A percentile compares a stretch with the other conserved stretches of the same genome.
Evolutionary conservation across 2,113 vertebrate species (phyloP).

Genomic region (Pangasianodon gigas): DNA sequence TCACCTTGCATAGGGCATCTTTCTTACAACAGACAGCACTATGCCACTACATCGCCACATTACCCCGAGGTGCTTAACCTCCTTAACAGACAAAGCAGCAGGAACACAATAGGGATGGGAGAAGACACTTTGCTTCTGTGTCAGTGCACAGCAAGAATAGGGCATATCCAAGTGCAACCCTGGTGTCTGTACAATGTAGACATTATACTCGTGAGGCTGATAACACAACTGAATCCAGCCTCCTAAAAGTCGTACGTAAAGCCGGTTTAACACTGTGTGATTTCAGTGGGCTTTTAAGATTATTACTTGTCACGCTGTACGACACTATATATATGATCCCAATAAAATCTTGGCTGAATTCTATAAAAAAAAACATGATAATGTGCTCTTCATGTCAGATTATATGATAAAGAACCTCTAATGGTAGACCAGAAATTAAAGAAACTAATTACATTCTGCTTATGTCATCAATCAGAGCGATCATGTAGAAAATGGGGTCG

Average conservation of each 20-base stretch:
- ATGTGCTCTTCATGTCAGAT: background rate
- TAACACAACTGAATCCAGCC: constrained; percentile 37
- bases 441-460: background rate
- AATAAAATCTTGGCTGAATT: background rate
- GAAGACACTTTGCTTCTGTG: constrained; percentile 40
- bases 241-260: background rate
- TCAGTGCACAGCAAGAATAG: constrained; percentile 29
- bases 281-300: background rate
- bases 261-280: background rate
- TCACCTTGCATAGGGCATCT: constrained; percentile 32
- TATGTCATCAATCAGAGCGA: background rate
- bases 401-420: background rate
- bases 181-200: background rate
- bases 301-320: background rate
- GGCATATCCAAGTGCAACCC: background rate
- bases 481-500: background rate
- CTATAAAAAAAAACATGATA: background rate
- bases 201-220: constrained; percentile 6
- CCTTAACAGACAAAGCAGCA: constrained; percentile 48
- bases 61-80: constrained; percentile 47
- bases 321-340: background rate
- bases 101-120: constrained; percentile 31
- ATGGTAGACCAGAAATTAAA: background rate
- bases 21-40: constrained; percentile 27
- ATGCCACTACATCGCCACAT: background rate